These are phyloP conservation scores for Elymnias hypermnestra DNA, from an alignment of 1,140 invertebrate genomes.

Conservation along the genomic window DNA sequence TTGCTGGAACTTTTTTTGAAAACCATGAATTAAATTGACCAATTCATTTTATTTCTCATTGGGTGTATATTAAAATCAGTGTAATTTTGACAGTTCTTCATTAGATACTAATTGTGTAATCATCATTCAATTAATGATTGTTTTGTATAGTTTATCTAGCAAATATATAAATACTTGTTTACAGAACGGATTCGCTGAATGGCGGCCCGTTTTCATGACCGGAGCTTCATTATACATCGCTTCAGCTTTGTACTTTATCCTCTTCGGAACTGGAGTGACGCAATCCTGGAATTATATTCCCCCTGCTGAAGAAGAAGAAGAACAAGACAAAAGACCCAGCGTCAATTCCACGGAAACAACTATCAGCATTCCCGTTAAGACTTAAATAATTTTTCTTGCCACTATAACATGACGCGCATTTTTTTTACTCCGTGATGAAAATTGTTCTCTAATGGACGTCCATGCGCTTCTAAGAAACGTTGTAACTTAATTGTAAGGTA, in stretches of 20 bases:
- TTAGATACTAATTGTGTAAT: no score
- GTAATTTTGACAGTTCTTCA: no score
- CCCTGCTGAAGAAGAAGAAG: conserved; percentile 39
- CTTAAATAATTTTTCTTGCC: conserved; percentile 25
- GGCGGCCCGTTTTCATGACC: conserved; percentile 87
- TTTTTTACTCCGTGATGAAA: conserved; percentile 6
- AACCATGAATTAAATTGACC: no score
- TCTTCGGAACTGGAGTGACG: conserved; percentile 80
- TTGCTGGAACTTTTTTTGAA: no score
- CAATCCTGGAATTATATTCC: conserved; percentile 80
- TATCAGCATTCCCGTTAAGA: conserved; percentile 52
- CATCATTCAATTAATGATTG: no score
- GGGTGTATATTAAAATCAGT: no score
- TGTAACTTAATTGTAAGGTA: neutral
- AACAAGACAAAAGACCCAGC: conserved; percentile 43
- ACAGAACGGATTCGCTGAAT: conserved; percentile 85
- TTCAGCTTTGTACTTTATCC: conserved; percentile 81
- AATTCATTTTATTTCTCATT: no score
- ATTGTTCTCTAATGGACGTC: neutral
- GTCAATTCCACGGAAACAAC: conserved; percentile 50
- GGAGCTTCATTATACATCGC: conserved; percentile 82
- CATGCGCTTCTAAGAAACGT: conserved; percentile 1
- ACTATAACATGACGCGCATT: neutral
- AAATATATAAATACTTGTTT: conserved; percentile 20
- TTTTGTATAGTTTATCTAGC: no score